Evolutionary conservation across 2,113 vertebrate genomes (phyloP).

Genomic region (Archocentrus centrarchus): DNA sequence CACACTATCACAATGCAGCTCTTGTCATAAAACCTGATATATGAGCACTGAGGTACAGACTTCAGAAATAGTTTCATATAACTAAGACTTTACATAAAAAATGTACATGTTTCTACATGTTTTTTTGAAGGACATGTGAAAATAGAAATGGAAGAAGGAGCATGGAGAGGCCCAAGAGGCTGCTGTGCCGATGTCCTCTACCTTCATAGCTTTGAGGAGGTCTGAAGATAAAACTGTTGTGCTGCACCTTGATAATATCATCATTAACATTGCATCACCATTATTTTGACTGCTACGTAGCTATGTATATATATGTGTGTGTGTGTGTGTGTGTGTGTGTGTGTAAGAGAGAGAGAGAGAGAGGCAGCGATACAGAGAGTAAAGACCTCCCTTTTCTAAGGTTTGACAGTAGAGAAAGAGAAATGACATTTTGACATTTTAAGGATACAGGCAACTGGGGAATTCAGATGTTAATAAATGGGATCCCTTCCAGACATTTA

Average conservation of each 20-base stretch:
- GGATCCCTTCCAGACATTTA: background rate
- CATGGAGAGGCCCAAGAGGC: background rate
- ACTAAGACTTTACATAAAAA: background rate
- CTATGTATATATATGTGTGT: no score
- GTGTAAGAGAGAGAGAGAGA: no score
- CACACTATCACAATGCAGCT: background rate
- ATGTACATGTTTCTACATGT: background rate
- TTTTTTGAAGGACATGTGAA: background rate
- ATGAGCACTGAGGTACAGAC: background rate
- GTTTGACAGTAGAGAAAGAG: background rate
- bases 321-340: no score
- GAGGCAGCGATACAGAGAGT: background rate
- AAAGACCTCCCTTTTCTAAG: background rate
- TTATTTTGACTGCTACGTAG: background rate
- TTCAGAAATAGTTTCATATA: background rate
- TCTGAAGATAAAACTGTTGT: no score
- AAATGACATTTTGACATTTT: conserved; percentile 8
- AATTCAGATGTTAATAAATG: conserved; percentile 9
- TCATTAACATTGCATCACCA: background rate
- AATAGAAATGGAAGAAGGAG: background rate
- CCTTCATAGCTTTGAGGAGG: no score
- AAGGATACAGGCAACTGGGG: background rate
- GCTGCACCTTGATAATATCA: background rate
- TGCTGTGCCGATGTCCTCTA: background rate
- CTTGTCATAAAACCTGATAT: background rate